A percentile compares a stretch with the other conserved stretches of the same genome.
These are phyloP conservation scores for Eulemur albifrons DNA, from an alignment of 2,797 vertebrate species.

Conservation along the genomic window DNA sequence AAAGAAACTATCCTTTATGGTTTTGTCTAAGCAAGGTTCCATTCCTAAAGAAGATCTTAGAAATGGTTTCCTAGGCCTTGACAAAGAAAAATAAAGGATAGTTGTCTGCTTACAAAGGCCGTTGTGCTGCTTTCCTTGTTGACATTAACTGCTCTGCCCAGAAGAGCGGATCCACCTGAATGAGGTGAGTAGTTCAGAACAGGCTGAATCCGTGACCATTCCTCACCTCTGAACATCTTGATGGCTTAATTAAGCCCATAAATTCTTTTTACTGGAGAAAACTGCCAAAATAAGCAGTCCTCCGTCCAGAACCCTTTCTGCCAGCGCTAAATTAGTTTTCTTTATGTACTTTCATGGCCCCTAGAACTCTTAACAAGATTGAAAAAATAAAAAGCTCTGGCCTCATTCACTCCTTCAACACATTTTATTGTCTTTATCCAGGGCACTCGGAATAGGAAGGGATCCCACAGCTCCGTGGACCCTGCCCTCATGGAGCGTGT, in stretches of 20 bases:
- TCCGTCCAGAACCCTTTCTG: slow-evolving; percentile 30
- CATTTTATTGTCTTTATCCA: slow-evolving; percentile 14
- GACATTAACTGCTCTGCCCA: background rate
- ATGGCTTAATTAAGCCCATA: slow-evolving; percentile 48
- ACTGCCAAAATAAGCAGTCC: slow-evolving; percentile 12
- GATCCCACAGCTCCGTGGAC: background rate
- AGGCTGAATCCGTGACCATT: background rate
- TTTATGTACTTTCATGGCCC: slow-evolving; percentile 35
- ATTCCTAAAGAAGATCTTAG: background rate
- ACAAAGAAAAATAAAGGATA: background rate
- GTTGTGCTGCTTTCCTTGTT: background rate
- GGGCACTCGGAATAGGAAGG: background rate
- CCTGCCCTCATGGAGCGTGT: background rate
- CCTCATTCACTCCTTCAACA: background rate
- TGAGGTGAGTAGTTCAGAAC: background rate
- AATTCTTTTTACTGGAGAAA: slow-evolving; percentile 22
- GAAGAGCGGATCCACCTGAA: background rate
- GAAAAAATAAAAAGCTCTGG: background rate
- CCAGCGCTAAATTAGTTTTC: slow-evolving; percentile 12
- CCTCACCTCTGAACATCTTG: background rate
- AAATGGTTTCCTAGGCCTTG: background rate
- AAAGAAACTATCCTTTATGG: background rate
- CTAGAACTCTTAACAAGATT: slow-evolving; percentile 43
- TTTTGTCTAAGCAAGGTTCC: background rate
- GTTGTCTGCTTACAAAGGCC: background rate